A percentile compares a stretch with the other conserved stretches of the same genome.
Evolutionary conservation across 2,888 invertebrate genomes (phyloP).

Genomic region (Aspidiotus rigidus): DNA sequence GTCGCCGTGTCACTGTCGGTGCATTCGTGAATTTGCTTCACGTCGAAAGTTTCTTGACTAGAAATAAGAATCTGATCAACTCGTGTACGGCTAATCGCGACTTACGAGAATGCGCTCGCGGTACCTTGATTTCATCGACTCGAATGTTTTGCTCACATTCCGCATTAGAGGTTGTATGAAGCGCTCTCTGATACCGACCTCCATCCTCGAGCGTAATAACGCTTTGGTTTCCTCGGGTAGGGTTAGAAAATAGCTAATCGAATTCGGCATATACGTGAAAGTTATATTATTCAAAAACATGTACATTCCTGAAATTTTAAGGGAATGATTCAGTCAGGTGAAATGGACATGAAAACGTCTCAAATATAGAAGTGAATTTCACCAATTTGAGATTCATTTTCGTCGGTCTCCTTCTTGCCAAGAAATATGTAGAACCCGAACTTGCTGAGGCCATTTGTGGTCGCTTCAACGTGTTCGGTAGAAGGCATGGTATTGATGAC

Average conservation of each 20-base stretch:
- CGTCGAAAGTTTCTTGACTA: conserved; percentile 1
- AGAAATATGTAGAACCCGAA: neutral
- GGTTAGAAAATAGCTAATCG: conserved; percentile 47
- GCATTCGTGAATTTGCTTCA: neutral
- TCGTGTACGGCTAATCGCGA: neutral
- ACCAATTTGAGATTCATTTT: neutral
- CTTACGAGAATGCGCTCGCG: too few species aligned
- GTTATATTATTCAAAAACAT: conserved; percentile 38
- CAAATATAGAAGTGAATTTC: neutral
- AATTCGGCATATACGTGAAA: conserved; percentile 52
- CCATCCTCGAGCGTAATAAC: conserved; percentile 49
- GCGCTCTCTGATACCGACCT: conserved; percentile 55
- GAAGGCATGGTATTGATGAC: neutral
- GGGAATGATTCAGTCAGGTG: too few species aligned
- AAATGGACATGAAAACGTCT: neutral
- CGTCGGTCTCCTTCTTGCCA: neutral
- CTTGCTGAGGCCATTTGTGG: neutral
- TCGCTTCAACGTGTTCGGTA: neutral
- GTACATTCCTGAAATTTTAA: too few species aligned
- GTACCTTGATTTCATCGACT: too few species aligned
- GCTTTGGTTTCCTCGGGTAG: conserved; percentile 47
- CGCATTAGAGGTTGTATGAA: conserved; percentile 57
- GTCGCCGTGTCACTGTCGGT: neutral
- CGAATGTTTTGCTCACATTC: neutral
- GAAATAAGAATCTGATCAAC: neutral